A percentile compares a stretch with the other conserved stretches of the same genome.
Conservation (phyloP, 2,113 vertebrate species). For the Podarcis raffonei region DNA sequence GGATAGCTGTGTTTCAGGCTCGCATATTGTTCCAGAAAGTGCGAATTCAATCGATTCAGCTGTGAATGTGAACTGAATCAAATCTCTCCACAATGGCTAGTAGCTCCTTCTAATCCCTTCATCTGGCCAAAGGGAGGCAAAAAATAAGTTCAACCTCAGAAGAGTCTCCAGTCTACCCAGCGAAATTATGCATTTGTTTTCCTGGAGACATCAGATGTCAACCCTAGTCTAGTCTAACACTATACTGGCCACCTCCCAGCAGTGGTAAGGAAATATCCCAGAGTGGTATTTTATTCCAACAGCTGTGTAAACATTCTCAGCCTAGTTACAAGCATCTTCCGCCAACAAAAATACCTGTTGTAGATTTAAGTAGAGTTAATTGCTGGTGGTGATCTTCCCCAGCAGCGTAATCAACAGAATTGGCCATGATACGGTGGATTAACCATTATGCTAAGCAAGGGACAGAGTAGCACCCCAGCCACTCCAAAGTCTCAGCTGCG, state of each 20-base stretch:
- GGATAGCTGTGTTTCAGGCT: too few relatives aligned
- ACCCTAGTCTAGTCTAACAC: background rate
- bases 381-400: constrained; percentile 2
- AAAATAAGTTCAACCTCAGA: background rate
- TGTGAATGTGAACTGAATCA: too few relatives aligned
- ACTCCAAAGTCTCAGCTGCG: background rate
- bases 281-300: constrained; percentile 30
- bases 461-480: background rate
- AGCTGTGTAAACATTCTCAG: constrained; percentile 37
- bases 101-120: background rate
- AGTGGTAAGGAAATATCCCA: constrained; percentile 25
- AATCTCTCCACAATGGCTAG: too few relatives aligned
- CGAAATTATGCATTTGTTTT: background rate
- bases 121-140: background rate
- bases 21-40: too few relatives aligned
- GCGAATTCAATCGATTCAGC: too few relatives aligned
- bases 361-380: constrained; percentile 26
- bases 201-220: constrained; percentile 2
- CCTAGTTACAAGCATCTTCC: constrained; percentile 22
- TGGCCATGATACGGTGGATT: background rate
- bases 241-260: constrained; percentile 5
- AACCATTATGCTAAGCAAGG: constrained; percentile 2
- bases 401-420: constrained; percentile 7
- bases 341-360: constrained; percentile 38
- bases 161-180: background rate